These are phyloP conservation scores for Pedetes capensis DNA, from an alignment of 2,113 vertebrate species.

Conservation along the genomic window DNA sequence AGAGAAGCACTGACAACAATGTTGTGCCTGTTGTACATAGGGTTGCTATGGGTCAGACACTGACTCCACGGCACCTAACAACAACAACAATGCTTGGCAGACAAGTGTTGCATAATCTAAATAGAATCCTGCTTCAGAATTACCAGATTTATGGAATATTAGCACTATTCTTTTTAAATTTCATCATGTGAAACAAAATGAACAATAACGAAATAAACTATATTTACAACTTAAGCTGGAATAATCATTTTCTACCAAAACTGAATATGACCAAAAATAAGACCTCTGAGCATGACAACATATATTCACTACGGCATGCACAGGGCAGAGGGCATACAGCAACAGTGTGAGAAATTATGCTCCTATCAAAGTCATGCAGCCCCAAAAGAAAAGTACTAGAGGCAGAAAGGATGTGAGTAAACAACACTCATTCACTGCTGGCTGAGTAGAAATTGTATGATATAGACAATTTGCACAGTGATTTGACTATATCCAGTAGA, in stretches of 20 bases:
- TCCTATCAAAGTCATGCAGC: neutral
- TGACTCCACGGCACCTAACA: no score
- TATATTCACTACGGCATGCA: neutral
- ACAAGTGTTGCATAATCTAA: neutral
- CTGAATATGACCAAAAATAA: neutral
- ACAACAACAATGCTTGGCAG: no score
- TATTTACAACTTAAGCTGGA: neutral
- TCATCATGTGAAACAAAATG: neutral
- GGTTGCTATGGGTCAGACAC: no score
- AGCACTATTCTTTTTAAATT: neutral
- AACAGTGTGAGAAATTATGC: neutral
- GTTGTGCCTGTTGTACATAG: no score
- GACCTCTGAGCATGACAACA: neutral
- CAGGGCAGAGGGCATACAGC: neutral
- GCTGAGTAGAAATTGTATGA: neutral
- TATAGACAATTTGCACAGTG: neutral
- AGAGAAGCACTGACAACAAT: no score
- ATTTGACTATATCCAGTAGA: neutral
- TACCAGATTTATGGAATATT: neutral
- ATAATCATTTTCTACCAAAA: conserved; percentile 6
- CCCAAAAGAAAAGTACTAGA: neutral
- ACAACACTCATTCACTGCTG: neutral
- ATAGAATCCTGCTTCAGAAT: neutral
- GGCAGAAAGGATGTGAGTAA: neutral
- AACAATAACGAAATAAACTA: neutral